phyloP scores from a whole-genome alignment of 1,140 invertebrate species.

The Tenebrio molitor region DNA sequence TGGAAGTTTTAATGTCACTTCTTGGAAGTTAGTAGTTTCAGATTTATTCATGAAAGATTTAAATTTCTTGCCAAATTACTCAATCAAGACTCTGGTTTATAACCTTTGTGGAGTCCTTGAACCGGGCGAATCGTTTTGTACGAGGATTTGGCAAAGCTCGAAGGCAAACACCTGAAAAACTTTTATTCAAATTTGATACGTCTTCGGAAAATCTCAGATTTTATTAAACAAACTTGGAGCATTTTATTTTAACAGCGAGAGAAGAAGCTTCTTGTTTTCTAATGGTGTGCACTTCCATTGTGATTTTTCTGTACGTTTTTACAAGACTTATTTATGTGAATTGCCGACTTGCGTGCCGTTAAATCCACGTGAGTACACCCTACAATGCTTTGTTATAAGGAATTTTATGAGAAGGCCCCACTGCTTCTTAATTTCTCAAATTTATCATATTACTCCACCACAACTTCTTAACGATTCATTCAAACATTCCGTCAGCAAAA shows the following conservation, averaged over 20 bases:
- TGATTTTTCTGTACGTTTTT: neutral
- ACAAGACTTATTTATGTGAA: neutral
- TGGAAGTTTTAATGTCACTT: too few relatives aligned
- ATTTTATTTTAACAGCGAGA: neutral
- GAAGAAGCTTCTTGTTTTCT: neutral
- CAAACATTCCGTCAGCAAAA: too few relatives aligned
- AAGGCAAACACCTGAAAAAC: slow-evolving; percentile 11
- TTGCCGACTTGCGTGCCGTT: neutral
- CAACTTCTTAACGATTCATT: too few relatives aligned
- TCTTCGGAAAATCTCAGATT: neutral
- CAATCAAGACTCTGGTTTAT: slow-evolving; percentile 15
- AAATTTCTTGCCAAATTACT: slow-evolving; percentile 3
- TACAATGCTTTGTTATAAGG: neutral
- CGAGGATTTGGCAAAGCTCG: too few relatives aligned
- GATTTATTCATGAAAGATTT: slow-evolving; percentile 25
- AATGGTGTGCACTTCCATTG: neutral
- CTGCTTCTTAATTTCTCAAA: too few relatives aligned
- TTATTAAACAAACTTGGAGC: neutral
- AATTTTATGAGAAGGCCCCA: neutral
- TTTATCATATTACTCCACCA: too few relatives aligned
- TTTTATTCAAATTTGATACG: neutral
- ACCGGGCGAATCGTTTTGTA: too few relatives aligned
- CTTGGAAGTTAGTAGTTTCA: slow-evolving; percentile 11
- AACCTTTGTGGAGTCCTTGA: neutral
- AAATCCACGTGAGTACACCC: neutral